Evolutionary conservation across 2,888 invertebrate genomes (phyloP), one percentile per base, ranked within the genome.

Genomic region (Cancer borealis): DNA sequence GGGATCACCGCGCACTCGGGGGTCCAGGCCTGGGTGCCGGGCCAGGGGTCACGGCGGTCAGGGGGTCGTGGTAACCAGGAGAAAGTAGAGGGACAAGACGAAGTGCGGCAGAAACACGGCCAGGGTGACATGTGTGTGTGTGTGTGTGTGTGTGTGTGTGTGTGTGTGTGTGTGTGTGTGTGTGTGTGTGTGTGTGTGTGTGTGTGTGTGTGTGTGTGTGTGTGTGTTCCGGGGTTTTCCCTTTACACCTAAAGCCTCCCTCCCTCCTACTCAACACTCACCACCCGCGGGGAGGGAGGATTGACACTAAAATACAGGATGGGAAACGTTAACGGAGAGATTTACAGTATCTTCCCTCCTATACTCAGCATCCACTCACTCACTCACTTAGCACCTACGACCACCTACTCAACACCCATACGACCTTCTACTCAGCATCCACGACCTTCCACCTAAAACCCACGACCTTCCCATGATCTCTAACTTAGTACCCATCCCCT

Each of bases 81-180:
- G 47, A 49, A 49, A 88, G 46, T 46, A n/a, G 88, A 49, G 88
- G 88, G 47, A 88, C 88, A 88, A 39, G 88, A 49, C n/a, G 87
- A 46, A 46, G 47, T 30, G 4, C 47, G 26, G 8, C 30, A 30
- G 30, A 79, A 88, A 47, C 88, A 47, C 88, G 88, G 46, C 88
- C 46, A 88, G 88, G 47, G 87, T 39, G 26, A 73, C 73, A n/a
- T 73, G 26, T 26, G 73, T 73, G 73, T 73, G 73, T 73, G 73
- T 73, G 73, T 73, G 73, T 73, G 46, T 73, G n/a, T 73, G 73
- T 73, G 73, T 73, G 73, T 73, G 73, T 73, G 73, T 73, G 73
- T 73, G n/a, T 66, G 66, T 66, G 66, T 66, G 66, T 66, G 66
- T 66, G 66, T 66, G 66, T 66, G 66, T 66, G 66, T 66, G 66